Evolutionary conservation across 2,113 vertebrate species (phyloP), one percentile per base, ranked within the genome.

Genomic region (Megaleporinus macrocephalus): DNA sequence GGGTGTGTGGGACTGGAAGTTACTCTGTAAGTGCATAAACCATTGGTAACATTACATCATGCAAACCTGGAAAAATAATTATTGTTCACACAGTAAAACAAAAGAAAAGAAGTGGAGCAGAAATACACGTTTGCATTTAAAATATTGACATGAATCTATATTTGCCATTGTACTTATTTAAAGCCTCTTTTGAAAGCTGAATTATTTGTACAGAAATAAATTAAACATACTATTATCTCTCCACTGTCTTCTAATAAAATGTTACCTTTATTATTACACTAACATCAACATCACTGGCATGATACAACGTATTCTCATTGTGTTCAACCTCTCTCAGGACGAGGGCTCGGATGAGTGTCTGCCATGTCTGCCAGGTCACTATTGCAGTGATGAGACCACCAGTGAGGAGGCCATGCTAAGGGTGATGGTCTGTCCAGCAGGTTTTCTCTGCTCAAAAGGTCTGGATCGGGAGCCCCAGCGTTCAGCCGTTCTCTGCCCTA

Each of bases 341-440:
- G 87, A 89, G 7, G 95, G 95, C 4, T 95, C 95, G 24, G 87
- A 81, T 27, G 91, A 91, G 84, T 97, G 96, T 83, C 86, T 78
- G 0, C 92, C 93, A 0, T 97, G 96, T 79, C 89, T 93, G 0
- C 91, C 57, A 3, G 96, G 96, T 30, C 94, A 97, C 88, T 96
- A 95, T 89, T 97, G 96, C 85, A 93, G 94, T 41, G 88, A 94
- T 0, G 91, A 94, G 61, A 93, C 90, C 81, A 97, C 96, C 26
- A 97, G 96, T 86, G 88, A 86, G 77, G 95, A 96, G 71, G 82
- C 84, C 88, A 97, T 97, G 96, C 88, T 95, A 36, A 95, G 89
- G 20, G 76, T 89, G 73, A 95, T 96, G 94, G 86, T 93, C 66
- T 97, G 96, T 80, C 96, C 96, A 0, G 92, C 94, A 0, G 96